phyloP scores from a whole-genome alignment of 2,113 vertebrate species.

The Smithornis capensis region DNA sequence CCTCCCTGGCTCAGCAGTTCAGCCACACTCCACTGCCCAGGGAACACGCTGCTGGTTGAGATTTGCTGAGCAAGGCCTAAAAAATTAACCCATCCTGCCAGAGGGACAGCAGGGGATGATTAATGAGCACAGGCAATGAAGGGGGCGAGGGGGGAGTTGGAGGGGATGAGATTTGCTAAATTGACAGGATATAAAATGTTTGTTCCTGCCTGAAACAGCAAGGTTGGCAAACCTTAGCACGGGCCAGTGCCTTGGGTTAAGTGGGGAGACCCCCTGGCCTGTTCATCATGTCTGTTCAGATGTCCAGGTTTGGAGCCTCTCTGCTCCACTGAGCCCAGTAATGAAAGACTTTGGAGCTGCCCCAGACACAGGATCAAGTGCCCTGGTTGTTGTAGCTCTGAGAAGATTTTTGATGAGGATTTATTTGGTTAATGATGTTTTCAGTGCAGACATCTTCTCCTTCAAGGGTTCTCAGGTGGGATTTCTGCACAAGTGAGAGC shows the following conservation, averaged over 20 bases:
- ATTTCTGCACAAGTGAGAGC: neutral
- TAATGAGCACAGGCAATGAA: neutral
- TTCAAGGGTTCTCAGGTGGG: neutral
- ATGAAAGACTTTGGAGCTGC: slow-evolving; percentile 50
- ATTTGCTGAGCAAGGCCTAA: neutral
- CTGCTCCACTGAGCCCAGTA: slow-evolving; percentile 56
- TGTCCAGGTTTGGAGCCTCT: slow-evolving; percentile 18
- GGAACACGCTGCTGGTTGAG: neutral
- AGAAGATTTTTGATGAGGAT: slow-evolving; percentile 39
- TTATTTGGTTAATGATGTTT: slow-evolving; percentile 32
- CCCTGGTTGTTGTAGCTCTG: neutral
- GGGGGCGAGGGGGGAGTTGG: neutral
- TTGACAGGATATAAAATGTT: slow-evolving; percentile 33
- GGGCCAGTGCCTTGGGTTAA: slow-evolving; percentile 58
- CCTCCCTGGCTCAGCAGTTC: neutral
- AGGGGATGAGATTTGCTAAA: neutral
- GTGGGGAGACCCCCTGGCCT: slow-evolving; percentile 8
- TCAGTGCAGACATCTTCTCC: neutral
- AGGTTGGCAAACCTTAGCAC: slow-evolving; percentile 35
- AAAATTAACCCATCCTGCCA: neutral
- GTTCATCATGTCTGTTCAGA: slow-evolving; percentile 44
- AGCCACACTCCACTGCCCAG: neutral
- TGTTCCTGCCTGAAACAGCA: slow-evolving; percentile 29
- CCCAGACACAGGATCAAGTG: neutral
- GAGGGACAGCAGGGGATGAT: neutral